Conservation (phyloP, 1,140 invertebrate genomes). For the Solenopsis invicta region DNA sequence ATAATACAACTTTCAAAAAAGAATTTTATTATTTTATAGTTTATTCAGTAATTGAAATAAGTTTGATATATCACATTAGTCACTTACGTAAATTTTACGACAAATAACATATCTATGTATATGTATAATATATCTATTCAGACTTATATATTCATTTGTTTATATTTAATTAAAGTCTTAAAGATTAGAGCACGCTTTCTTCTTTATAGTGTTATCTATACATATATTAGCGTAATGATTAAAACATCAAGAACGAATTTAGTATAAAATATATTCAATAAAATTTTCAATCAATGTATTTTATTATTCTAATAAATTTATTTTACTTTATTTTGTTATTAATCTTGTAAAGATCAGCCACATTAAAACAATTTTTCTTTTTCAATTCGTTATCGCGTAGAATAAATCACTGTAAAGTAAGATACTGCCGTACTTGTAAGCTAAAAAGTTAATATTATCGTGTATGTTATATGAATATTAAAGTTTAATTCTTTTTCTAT, state of each 20-base stretch:
- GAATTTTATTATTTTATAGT: too few relatives aligned
- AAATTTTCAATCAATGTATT: neutral
- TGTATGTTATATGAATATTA: neutral
- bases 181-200: neutral
- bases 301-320: neutral
- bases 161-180: neutral
- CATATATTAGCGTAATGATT: neutral
- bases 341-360: neutral
- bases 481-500: neutral
- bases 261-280: neutral
- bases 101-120: neutral
- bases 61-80: too few relatives aligned
- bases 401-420: constrained; percentile 28
- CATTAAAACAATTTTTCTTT: neutral
- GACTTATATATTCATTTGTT: neutral
- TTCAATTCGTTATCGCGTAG: neutral
- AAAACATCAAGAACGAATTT: neutral
- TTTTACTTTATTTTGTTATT: neutral
- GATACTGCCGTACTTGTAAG: constrained; percentile 2
- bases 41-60: too few relatives aligned
- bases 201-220: neutral
- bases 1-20: neutral
- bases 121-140: neutral
- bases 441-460: neutral
- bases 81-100: neutral